These are phyloP conservation scores for Prolemur simus DNA, from an alignment of 2,113 vertebrate species.

Conservation along the genomic window DNA sequence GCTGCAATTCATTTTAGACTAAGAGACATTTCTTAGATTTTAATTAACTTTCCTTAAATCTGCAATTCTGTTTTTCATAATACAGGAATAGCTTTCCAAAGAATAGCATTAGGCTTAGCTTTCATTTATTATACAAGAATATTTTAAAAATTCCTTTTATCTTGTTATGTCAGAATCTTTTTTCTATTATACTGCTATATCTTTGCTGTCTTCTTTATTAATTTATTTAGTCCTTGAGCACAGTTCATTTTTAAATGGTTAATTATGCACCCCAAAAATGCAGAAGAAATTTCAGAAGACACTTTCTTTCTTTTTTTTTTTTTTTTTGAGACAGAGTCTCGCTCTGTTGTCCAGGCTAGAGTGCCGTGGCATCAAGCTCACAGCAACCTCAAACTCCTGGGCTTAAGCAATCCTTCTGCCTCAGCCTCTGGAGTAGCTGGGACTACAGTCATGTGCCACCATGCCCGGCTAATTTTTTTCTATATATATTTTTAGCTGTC, in stretches of 20 bases:
- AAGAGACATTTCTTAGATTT: not conserved
- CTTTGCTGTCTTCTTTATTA: not conserved
- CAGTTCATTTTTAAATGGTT: not conserved
- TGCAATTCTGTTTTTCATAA: not conserved
- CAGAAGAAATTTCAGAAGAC: not conserved
- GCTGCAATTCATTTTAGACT: not conserved
- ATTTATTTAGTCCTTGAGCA: not conserved
- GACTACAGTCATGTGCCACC: too few species aligned
- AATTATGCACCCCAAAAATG: not conserved
- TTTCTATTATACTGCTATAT: not conserved
- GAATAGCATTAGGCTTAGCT: not conserved
- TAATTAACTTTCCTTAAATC: slow-evolving; percentile 1
- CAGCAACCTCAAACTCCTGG: too few species aligned
- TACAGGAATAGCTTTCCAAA: not conserved
- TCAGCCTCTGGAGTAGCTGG: too few species aligned
- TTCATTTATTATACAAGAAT: not conserved
- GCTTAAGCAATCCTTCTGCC: too few species aligned
- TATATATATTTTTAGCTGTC: too few species aligned
- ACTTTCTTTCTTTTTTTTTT: not conserved
- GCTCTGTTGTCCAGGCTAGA: too few species aligned
- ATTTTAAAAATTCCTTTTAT: not conserved
- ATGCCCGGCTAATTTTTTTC: too few species aligned
- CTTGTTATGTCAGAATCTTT: not conserved
- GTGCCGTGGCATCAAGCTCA: too few species aligned
- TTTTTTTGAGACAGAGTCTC: too few species aligned